These are phyloP conservation scores for Rhineura floridana DNA, from an alignment of 2,113 vertebrate species.

Conservation along the genomic window DNA sequence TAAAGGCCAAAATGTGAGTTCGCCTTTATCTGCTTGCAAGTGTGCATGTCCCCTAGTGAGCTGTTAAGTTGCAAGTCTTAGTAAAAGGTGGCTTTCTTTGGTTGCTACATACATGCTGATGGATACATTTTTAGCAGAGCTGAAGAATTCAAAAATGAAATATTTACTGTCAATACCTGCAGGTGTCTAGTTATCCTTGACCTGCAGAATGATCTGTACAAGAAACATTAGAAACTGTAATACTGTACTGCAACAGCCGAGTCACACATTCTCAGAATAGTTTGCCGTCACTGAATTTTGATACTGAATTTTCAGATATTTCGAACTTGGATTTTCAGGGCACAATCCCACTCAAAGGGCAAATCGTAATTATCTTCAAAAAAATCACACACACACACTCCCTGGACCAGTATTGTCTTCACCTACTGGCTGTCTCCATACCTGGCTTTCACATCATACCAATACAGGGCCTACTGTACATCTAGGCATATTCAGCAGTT, in stretches of 20 bases:
- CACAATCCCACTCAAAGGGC: neutral
- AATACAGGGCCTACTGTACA: neutral
- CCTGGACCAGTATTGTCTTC: neutral
- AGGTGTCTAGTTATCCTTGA: neutral
- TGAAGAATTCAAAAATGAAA: neutral
- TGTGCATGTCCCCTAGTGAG: neutral
- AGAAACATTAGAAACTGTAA: neutral
- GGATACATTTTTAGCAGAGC: neutral
- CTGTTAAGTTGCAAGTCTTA: neutral
- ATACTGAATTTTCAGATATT: neutral
- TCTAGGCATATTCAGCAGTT: neutral
- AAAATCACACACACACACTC: too few relatives aligned
- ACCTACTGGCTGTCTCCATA: neutral
- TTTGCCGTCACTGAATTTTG: neutral
- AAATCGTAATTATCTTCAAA: neutral
- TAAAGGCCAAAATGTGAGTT: neutral
- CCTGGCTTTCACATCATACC: too few relatives aligned
- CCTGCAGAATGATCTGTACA: neutral
- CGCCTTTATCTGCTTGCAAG: constrained; percentile 42
- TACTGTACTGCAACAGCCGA: neutral
- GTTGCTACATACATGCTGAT: neutral
- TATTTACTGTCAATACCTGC: neutral
- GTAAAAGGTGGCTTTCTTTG: accelerated
- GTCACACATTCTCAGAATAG: neutral
- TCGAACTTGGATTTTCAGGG: neutral